phyloP scores from a whole-genome alignment of 2,888 invertebrate species.

The Tinea semifulvella region DNA sequence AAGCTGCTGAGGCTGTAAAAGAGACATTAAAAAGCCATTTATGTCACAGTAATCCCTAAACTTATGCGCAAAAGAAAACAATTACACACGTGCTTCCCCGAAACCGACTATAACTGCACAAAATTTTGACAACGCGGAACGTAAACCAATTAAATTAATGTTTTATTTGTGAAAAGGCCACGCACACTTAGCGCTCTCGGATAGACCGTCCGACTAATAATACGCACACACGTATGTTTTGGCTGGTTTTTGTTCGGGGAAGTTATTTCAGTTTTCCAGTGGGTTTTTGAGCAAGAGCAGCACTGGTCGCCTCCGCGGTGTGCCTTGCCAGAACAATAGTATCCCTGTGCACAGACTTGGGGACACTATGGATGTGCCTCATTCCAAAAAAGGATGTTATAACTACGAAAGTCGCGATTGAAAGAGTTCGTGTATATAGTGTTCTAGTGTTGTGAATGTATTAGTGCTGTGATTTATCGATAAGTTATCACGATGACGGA shows the following conservation, averaged over 20 bases:
- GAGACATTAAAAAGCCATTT: slow-evolving; percentile 31
- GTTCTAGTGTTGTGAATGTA: slow-evolving; percentile 18
- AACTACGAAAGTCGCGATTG: slow-evolving; percentile 26
- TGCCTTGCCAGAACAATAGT: slow-evolving; percentile 19
- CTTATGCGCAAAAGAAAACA: slow-evolving; percentile 24
- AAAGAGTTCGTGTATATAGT: slow-evolving; percentile 19
- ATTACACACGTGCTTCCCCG: slow-evolving; percentile 4
- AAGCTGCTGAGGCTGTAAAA: background rate
- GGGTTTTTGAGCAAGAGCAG: slow-evolving; percentile 61
- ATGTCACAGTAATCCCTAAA: slow-evolving; percentile 31
- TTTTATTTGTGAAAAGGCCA: slow-evolving; percentile 46
- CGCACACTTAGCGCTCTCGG: slow-evolving; percentile 60
- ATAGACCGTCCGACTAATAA: slow-evolving; percentile 67
- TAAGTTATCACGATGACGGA: slow-evolving; percentile 46
- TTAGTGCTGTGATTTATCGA: slow-evolving; percentile 22
- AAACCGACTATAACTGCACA: slow-evolving; percentile 6
- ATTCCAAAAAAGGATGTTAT: slow-evolving; percentile 28
- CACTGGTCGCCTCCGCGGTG: slow-evolving; percentile 54
- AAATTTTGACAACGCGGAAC: slow-evolving; percentile 25
- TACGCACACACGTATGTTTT: slow-evolving; percentile 64
- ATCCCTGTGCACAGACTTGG: background rate
- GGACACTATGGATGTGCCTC: slow-evolving; percentile 29
- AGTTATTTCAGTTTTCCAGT: slow-evolving; percentile 68
- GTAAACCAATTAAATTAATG: slow-evolving; percentile 32
- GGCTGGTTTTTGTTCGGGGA: slow-evolving; percentile 65